These are phyloP conservation scores for Setophaga petechia DNA, from an alignment of 2,113 vertebrate species.

Conservation along the genomic window DNA sequence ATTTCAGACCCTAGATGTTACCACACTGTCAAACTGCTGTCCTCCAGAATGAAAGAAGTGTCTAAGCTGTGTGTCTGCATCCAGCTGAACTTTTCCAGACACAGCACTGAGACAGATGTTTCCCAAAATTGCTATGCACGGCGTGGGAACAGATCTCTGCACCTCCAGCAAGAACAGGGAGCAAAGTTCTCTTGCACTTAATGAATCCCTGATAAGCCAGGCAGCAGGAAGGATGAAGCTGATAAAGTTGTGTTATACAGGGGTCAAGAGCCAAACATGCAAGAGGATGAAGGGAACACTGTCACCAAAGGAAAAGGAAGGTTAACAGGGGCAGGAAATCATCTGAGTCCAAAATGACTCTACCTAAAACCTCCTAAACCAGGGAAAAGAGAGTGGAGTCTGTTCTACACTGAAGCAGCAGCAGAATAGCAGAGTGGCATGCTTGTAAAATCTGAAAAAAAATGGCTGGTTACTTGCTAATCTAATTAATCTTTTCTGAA, in stretches of 20 bases:
- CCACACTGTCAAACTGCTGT: neutral
- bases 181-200: neutral
- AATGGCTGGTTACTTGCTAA: neutral
- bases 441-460: neutral
- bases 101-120: neutral
- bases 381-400: neutral
- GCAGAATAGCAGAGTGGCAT: neutral
- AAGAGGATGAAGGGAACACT: neutral
- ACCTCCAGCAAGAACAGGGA: neutral
- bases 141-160: neutral
- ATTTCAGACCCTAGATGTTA: neutral
- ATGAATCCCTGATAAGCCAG: neutral
- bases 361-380: neutral
- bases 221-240: neutral
- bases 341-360: neutral
- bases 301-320: neutral
- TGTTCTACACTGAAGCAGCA: neutral
- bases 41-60: neutral
- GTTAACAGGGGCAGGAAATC: neutral
- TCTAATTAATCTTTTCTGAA: neutral
- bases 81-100: neutral
- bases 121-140: accelerated
- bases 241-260: neutral
- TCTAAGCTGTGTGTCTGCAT: neutral
- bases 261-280: neutral